Base-by-base conservation (phyloP, 2,113 vertebrate genomes). In the Chlamydotis undulata region DNA sequence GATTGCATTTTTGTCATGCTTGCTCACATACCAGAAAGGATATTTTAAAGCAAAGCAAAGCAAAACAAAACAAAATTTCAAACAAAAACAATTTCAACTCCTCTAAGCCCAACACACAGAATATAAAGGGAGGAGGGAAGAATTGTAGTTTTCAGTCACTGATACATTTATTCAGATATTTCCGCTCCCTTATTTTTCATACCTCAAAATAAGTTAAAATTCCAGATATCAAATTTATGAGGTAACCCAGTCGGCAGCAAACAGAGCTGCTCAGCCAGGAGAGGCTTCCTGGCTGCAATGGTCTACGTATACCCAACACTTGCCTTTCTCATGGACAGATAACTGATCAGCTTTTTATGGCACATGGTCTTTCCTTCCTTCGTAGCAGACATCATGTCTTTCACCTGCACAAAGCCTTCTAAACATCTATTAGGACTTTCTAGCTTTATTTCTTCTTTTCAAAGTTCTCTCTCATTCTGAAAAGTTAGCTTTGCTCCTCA, bases 261-360 rank as follows among this genome's bases (percentile, higher is more conserved):
- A 68, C 7, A 81, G 16, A 45, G 28, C 35, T 33, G 23, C 76
- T 65, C 41, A 74, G 11, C 26, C 33, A 76, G 63, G n/a, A 65
- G 29, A 35, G 37, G 10, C 31, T 39, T 92, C n/a, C 57, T 60
- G 29, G 12, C 18, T 92, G 10, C 39, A 56, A 1, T 5, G 29
- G 8, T 37, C 43, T 63, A 13, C 0, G 0, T 21, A 8, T 23
- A n/a, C 4, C 28, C 7, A 73, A 71, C 22, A 45, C 13, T 23
- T 31, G 24, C 28, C 49, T 94, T 59, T 60, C 68, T 26, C 41
- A n/a, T 1, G 15, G 76, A 47, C 24, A 94, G 43, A 31, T 41
- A 87, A 79, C 8, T 10, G 17, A 39, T 9, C 53, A 63, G 18
- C n/a, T 78, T 45, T 75, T 74, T 24, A 43, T 8, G 12, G n/a